Evolutionary conservation across 2,888 invertebrate species (phyloP).

Genomic region (Epistrophella euchroma): DNA sequence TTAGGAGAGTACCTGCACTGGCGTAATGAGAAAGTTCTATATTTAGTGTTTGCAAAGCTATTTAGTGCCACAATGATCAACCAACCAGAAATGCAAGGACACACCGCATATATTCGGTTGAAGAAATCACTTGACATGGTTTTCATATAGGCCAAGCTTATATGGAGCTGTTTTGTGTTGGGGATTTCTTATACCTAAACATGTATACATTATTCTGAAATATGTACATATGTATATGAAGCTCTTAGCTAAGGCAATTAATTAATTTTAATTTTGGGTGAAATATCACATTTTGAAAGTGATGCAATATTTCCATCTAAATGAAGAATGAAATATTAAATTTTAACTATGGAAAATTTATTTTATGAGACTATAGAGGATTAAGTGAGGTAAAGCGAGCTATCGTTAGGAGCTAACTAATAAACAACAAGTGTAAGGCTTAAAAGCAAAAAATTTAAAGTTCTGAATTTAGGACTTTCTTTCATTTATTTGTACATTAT

Average conservation of each 20-base stretch:
- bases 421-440: too few species aligned
- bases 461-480: too few species aligned
- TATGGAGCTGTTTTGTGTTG: conserved; percentile 5
- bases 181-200: too few species aligned
- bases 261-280: conserved; percentile 26
- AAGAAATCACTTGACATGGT: conserved; percentile 47
- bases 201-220: conserved; percentile 2
- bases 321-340: conserved; percentile 3
- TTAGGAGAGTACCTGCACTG: conserved; percentile 38
- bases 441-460: too few species aligned
- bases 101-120: conserved; percentile 17
- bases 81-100: conserved; percentile 38
- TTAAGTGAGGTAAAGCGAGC: neutral
- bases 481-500: too few species aligned
- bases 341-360: conserved; percentile 11
- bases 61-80: conserved; percentile 46
- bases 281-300: conserved; percentile 21
- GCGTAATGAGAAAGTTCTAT: conserved; percentile 38
- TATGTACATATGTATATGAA: neutral
- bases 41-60: conserved; percentile 41
- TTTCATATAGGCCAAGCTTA: conserved; percentile 21
- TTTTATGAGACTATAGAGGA: neutral
- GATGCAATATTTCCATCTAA: conserved; percentile 4
- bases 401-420: too few species aligned
- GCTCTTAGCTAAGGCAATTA: conserved; percentile 23